Evolutionary conservation across 1,140 invertebrate species (phyloP).

Genomic region (Caenorhabditis latens): DNA sequence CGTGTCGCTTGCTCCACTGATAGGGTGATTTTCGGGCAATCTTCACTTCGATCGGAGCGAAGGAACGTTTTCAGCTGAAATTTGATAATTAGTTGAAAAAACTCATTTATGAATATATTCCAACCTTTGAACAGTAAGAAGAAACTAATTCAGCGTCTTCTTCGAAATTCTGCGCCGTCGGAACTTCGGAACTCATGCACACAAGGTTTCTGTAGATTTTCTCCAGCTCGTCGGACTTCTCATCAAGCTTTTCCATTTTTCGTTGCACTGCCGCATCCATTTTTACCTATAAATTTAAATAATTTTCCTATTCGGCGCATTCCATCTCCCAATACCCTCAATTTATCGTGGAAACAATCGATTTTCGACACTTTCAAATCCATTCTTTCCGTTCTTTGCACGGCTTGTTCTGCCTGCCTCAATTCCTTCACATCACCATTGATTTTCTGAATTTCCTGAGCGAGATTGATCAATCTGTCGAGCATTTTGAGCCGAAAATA

Average conservation of each 20-base stretch:
- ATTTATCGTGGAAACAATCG: slow-evolving; percentile 9
- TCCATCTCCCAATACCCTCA: neutral
- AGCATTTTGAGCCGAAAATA: neutral
- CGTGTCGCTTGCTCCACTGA: slow-evolving; percentile 5
- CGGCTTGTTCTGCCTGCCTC: neutral
- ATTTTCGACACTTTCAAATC: slow-evolving; percentile 4
- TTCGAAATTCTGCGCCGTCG: slow-evolving; percentile 16
- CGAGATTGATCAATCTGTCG: neutral
- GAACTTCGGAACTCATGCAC: neutral
- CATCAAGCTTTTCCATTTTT: slow-evolving; percentile 9
- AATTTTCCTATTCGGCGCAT: neutral
- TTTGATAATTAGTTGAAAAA: neutral
- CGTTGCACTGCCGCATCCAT: slow-evolving; percentile 29
- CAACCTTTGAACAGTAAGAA: neutral
- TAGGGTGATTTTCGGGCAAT: neutral
- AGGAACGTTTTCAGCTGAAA: slow-evolving; percentile 24
- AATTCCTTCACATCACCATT: neutral
- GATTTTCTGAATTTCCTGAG: slow-evolving; percentile 15
- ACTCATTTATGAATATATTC: neutral
- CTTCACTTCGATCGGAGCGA: neutral
- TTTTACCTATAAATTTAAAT: slow-evolving; percentile 20
- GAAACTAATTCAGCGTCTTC: neutral
- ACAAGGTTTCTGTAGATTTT: neutral
- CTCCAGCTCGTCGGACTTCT: neutral
- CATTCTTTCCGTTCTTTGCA: neutral